phyloP scores from a whole-genome alignment of 2,888 invertebrate species.

The Drosophila meridiana region DNA sequence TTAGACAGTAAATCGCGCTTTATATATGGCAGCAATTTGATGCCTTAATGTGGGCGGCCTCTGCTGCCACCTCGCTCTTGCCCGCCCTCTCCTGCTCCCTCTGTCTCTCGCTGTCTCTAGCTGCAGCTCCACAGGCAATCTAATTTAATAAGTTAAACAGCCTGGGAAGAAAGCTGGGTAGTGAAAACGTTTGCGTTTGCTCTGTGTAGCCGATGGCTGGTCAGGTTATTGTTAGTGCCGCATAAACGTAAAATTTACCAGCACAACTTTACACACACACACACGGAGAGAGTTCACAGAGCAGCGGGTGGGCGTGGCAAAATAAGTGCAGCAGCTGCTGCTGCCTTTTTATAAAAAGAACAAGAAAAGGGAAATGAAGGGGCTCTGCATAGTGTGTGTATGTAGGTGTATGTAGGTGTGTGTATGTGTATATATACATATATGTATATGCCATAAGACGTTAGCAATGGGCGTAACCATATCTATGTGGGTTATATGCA shows the following conservation, averaged over 20 bases:
- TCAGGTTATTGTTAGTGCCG: constrained; percentile 64
- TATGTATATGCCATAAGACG: constrained; percentile 18
- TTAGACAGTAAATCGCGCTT: constrained; percentile 53
- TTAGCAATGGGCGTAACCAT: constrained; percentile 44
- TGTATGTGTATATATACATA: neutral
- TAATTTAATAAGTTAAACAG: constrained; percentile 63
- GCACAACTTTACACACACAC: neutral
- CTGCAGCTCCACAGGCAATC: constrained; percentile 51
- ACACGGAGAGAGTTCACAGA: constrained; percentile 22
- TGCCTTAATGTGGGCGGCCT: constrained; percentile 45
- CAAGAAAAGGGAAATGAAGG: constrained; percentile 24
- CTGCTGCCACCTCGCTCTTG: neutral
- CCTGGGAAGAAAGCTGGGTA: constrained; percentile 20
- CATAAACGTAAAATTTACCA: constrained; percentile 61
- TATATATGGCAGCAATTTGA: constrained; percentile 68
- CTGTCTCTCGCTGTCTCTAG: constrained; percentile 11
- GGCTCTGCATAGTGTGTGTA: constrained; percentile 26
- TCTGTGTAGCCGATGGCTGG: constrained; percentile 31
- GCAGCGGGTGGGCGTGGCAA: constrained; percentile 45
- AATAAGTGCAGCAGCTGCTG: constrained; percentile 55
- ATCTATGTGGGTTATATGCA: constrained; percentile 50
- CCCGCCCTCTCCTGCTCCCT: neutral
- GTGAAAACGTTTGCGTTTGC: constrained; percentile 13
- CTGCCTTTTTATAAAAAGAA: constrained; percentile 16
- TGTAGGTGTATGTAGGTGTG: constrained; percentile 9